phyloP scores from a whole-genome alignment of 2,888 invertebrate species.

The Sipha maydis region DNA sequence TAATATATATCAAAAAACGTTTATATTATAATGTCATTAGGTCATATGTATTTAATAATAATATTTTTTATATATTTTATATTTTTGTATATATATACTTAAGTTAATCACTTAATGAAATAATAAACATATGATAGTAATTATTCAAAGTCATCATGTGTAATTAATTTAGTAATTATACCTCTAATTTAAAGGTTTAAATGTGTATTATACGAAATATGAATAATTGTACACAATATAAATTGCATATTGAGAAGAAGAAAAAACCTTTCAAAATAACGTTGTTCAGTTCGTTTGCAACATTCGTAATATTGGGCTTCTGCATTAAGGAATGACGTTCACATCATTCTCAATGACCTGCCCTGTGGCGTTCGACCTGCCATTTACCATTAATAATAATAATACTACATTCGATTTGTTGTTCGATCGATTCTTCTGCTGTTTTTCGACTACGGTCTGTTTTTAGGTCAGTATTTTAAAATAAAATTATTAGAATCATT shows the following conservation, averaged over 20 bases:
- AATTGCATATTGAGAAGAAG: constrained; percentile 1
- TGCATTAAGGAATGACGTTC: constrained; percentile 56
- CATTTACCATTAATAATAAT: constrained; percentile 59
- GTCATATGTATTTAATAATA: no score
- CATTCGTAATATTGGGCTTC: constrained; percentile 58
- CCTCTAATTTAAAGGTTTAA: neutral
- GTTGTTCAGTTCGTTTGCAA: constrained; percentile 35
- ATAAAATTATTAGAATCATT: constrained; percentile 20
- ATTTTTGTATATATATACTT: no score
- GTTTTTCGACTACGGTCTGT: constrained; percentile 20
- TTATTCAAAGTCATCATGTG: no score
- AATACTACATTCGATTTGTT: constrained; percentile 43
- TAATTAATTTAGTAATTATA: no score
- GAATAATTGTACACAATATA: neutral
- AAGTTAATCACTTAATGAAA: no score
- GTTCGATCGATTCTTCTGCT: constrained; percentile 57
- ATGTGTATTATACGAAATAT: neutral
- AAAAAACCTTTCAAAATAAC: constrained; percentile 53
- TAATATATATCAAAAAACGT: no score
- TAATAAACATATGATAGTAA: no score
- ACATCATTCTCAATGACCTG: constrained; percentile 55
- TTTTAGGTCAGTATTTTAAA: constrained; percentile 55
- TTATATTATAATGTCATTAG: no score
- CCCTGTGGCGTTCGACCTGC: constrained; percentile 47
- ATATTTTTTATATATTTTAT: no score